Percentiles rank a stretch among this genome's conserved stretches.
phyloP scores from a whole-genome alignment of 2,113 vertebrate genomes.

The Odontophorus gujanensis region DNA sequence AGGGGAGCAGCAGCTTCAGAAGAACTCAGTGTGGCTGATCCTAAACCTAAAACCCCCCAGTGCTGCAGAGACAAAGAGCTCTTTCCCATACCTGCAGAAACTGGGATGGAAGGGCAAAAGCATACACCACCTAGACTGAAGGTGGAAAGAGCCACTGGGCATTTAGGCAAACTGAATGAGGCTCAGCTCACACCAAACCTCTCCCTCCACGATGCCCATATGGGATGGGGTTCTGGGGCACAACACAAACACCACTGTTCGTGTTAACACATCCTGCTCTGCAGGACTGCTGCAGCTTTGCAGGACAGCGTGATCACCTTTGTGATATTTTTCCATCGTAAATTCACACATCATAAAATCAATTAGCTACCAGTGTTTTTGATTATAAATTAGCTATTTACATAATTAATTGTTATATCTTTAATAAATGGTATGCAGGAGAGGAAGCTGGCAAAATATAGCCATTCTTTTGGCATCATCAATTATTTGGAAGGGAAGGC shows the following conservation, averaged over 20 bases:
- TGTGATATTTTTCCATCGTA: not conserved
- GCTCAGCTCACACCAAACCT: not conserved
- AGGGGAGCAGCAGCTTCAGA: rapidly evolving
- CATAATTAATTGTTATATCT: conserved; percentile 79
- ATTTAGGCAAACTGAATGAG: not conserved
- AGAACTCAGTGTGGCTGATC: not conserved
- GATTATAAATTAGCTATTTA: conserved; percentile 74
- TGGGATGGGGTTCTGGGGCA: not conserved
- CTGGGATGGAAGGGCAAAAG: not conserved
- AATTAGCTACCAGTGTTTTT: conserved; percentile 62
- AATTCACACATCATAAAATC: conserved; percentile 54
- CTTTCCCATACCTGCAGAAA: rapidly evolving
- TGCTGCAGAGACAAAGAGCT: not conserved
- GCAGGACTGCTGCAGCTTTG: rapidly evolving
- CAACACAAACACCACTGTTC: rapidly evolving
- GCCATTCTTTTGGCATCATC: conserved; percentile 59
- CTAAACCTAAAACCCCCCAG: not conserved
- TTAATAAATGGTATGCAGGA: conserved; percentile 69
- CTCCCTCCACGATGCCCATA: not conserved
- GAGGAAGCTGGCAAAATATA: conserved; percentile 45
- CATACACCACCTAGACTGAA: not conserved
- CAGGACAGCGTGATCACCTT: not conserved
- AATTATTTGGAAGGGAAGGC: conserved; percentile 65
- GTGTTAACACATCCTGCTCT: not conserved
- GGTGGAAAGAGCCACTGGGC: rapidly evolving